These are phyloP conservation scores for Eupithecia vulgata DNA, from an alignment of 2,888 invertebrate genomes.

Conservation along the genomic window DNA sequence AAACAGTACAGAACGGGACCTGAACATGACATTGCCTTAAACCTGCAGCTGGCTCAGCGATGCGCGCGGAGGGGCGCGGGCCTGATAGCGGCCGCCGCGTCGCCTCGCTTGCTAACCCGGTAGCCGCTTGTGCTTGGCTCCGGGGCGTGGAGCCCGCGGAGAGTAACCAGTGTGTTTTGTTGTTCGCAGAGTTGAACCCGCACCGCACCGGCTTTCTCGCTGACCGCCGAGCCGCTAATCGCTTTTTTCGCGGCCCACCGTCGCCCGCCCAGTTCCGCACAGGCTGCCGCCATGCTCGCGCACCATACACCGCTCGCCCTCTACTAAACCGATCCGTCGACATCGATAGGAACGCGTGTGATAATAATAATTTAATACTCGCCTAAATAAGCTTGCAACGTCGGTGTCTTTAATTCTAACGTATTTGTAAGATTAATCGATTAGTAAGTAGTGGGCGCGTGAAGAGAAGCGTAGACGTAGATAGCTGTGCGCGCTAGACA, in stretches of 20 bases:
- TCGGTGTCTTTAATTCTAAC: constrained; percentile 82
- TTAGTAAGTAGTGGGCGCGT: constrained; percentile 66
- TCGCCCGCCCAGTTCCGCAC: constrained; percentile 77
- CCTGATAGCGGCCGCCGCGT: constrained; percentile 61
- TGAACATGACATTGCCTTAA: constrained; percentile 55
- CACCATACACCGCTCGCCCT: constrained; percentile 82
- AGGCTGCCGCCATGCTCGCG: constrained; percentile 80
- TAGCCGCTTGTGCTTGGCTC: constrained; percentile 83
- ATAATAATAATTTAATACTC: constrained; percentile 79
- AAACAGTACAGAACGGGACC: constrained; percentile 52
- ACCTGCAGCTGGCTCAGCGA: constrained; percentile 54
- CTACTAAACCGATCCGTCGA: constrained; percentile 81
- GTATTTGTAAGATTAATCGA: constrained; percentile 78
- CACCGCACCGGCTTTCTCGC: constrained; percentile 83
- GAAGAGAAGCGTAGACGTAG: constrained; percentile 49
- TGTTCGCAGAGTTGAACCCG: constrained; percentile 84
- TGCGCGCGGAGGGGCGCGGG: constrained; percentile 53
- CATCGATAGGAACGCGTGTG: constrained; percentile 83
- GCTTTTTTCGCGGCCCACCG: constrained; percentile 82
- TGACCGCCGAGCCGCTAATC: constrained; percentile 84
- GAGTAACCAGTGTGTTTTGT: constrained; percentile 84
- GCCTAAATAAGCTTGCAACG: constrained; percentile 83
- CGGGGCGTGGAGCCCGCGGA: constrained; percentile 76
- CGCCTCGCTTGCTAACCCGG: constrained; percentile 78
- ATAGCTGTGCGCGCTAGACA: constrained; percentile 66